Percentiles rank a stretch among this genome's conserved stretches.
Conservation (phyloP, 1,140 invertebrate genomes). For the Teleogryllus occipitalis region DNA sequence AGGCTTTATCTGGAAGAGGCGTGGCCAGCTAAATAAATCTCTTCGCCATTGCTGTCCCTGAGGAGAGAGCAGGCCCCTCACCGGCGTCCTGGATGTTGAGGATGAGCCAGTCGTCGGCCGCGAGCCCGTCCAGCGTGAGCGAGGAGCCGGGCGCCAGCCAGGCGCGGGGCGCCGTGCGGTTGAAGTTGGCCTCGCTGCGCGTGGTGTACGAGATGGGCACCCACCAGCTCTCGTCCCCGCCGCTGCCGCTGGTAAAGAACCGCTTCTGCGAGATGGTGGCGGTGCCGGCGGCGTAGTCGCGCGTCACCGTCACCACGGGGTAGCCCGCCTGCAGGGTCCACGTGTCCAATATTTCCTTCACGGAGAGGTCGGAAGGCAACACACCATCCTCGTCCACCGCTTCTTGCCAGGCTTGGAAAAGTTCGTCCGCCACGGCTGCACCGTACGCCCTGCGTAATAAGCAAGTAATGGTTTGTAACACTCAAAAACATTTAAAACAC, state of each 20-base stretch:
- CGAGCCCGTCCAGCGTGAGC: constrained; percentile 21
- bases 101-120: constrained; percentile 51
- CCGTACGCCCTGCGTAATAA: constrained; percentile 43
- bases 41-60: too few species aligned
- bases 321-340: constrained; percentile 49
- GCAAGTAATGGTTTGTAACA: too few species aligned
- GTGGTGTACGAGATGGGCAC: constrained; percentile 49
- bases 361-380: background rate
- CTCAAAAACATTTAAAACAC: too few species aligned
- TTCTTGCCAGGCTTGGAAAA: constrained; percentile 56
- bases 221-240: constrained; percentile 38
- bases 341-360: constrained; percentile 29
- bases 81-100: constrained; percentile 59
- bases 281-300: constrained; percentile 33
- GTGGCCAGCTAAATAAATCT: too few species aligned
- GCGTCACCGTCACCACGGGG: constrained; percentile 41
- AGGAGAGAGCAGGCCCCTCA: constrained; percentile 28
- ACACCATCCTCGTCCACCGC: constrained; percentile 32
- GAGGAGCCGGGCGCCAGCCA: constrained; percentile 21
- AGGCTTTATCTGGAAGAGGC: too few species aligned
- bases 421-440: constrained; percentile 59
- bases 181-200: constrained; percentile 32
- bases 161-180: constrained; percentile 31
- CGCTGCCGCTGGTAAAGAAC: constrained; percentile 36
- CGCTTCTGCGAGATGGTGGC: constrained; percentile 39